phyloP scores from a whole-genome alignment of 2,888 invertebrate species.

The Aphidius colemani region DNA sequence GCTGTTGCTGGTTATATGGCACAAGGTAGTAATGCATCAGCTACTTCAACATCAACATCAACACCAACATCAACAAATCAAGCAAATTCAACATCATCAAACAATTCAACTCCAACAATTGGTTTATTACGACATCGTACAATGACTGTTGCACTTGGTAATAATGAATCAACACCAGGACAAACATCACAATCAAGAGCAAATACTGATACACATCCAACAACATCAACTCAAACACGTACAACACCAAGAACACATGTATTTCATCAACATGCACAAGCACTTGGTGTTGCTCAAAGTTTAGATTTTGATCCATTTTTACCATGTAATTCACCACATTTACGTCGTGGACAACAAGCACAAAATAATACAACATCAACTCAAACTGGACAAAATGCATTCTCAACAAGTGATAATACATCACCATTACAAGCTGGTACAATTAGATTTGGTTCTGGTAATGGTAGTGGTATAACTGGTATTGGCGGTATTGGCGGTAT shows the following conservation, averaged over 20 bases:
- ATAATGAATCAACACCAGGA: conserved; percentile 44
- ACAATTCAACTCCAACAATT: conserved; percentile 34
- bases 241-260: conserved; percentile 73
- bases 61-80: conserved; percentile 31
- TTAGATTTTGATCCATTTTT: conserved; percentile 69
- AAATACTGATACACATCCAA: conserved; percentile 72
- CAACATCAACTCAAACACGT: conserved; percentile 73
- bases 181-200: conserved; percentile 62
- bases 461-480: too few relatives aligned
- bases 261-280: conserved; percentile 62
- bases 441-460: not conserved
- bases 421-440: conserved; percentile 44
- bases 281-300: conserved; percentile 59
- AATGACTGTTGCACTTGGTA: conserved; percentile 41
- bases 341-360: conserved; percentile 55
- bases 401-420: conserved; percentile 61
- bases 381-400: conserved; percentile 42
- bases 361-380: conserved; percentile 32
- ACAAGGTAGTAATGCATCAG: conserved; percentile 37
- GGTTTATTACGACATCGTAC: conserved; percentile 34
- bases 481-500: too few relatives aligned
- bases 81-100: conserved; percentile 30
- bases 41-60: conserved; percentile 37
- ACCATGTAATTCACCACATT: conserved; percentile 75
- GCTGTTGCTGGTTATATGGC: conserved; percentile 62